A percentile compares a stretch with the other conserved stretches of the same genome.
Evolutionary conservation across 2,797 vertebrate genomes (phyloP).

Genomic region (Gymnocypris eckloni): DNA sequence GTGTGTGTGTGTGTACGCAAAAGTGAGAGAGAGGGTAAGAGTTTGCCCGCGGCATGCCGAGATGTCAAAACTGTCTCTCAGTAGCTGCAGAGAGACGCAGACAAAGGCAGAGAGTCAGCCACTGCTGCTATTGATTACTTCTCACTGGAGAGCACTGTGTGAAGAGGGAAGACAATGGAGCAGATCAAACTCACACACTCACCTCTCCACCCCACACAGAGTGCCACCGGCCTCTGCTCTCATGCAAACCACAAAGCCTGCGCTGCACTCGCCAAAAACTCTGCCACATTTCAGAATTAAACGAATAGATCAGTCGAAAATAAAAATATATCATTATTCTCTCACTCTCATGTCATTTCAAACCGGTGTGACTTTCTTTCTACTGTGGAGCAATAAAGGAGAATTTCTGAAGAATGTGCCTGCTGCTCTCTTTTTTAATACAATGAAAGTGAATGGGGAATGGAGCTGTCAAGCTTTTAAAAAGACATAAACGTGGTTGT

Average conservation of each 20-base stretch:
- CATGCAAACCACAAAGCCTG: slow-evolving; percentile 42
- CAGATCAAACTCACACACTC: slow-evolving; percentile 58
- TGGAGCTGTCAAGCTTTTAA: not conserved
- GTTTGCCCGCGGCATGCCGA: slow-evolving; percentile 64
- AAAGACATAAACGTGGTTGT: not conserved
- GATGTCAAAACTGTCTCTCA: slow-evolving; percentile 64
- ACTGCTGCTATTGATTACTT: slow-evolving; percentile 66
- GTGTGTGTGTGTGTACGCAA: slow-evolving; percentile 20
- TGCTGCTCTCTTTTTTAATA: not conserved
- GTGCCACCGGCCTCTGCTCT: slow-evolving; percentile 51
- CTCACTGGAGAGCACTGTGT: slow-evolving; percentile 56
- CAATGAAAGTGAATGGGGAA: not conserved
- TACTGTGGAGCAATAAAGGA: not conserved
- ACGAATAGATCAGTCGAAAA: slow-evolving; percentile 5
- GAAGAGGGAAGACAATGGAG: slow-evolving; percentile 48
- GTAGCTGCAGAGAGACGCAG: slow-evolving; percentile 59
- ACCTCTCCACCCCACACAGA: slow-evolving; percentile 58
- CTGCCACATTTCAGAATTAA: slow-evolving; percentile 3
- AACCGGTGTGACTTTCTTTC: not conserved
- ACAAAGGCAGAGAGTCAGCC: slow-evolving; percentile 62
- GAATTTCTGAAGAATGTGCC: slow-evolving; percentile 5
- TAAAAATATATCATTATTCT: slow-evolving; percentile 1
- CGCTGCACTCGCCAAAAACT: slow-evolving; percentile 34
- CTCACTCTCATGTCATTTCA: not conserved
- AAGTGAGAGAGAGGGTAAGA: slow-evolving; percentile 45